Base-by-base conservation (phyloP, 1,140 invertebrate species). In the Ditylenchus dipsaci region DNA sequence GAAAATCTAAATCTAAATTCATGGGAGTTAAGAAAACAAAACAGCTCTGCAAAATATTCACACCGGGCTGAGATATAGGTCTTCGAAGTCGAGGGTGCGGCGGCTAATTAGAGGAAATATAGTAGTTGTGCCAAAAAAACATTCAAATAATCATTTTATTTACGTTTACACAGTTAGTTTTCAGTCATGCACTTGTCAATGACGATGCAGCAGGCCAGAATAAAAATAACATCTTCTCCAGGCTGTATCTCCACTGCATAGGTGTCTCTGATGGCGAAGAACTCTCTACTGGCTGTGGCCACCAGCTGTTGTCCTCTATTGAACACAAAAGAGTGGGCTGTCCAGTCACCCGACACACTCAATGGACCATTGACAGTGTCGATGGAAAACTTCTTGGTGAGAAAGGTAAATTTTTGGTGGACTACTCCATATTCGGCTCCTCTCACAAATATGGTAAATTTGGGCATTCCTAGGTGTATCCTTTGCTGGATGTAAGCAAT, bases 191-290 rank as follows among this genome's bases (percentile, higher is more conserved):
- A 23, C 59, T 61, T 61, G 27, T 61, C 3, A 5, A 61, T 61
- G n/a, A 43, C 59, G n/a, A 61, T 61, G 27, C 59, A 61, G n/a
- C 59, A 61, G 59, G 59, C 59, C 1, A 61, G 59, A 43, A 61
- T 61, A 43, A 61, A 61, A 27, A 61, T 61, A 7, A 61, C n/a
- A 43, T 61, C 3, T 19, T 23, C 27, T 30, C 59, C 59, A n/a
- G 59, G 59, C 27, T 61, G n/a, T 19, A 61, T 43, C 19, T 33
- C n/a, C 59, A 61, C 57, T 11, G 11, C 19, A 19, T 59, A 59
- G 11, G 57, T 59, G 57, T 59, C 57, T 11, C 11, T 45, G 43
- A 45, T 11, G n/a, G 43, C 11, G n/a, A 45, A 45, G 43, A 45
- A 45, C 11, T 45, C n/a, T 45, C 43, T 45, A n/a, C 43, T 11